Evolutionary conservation across 2,888 invertebrate genomes (phyloP), one percentile per base, ranked within the genome.

Genomic region (Coleophora deauratella): DNA sequence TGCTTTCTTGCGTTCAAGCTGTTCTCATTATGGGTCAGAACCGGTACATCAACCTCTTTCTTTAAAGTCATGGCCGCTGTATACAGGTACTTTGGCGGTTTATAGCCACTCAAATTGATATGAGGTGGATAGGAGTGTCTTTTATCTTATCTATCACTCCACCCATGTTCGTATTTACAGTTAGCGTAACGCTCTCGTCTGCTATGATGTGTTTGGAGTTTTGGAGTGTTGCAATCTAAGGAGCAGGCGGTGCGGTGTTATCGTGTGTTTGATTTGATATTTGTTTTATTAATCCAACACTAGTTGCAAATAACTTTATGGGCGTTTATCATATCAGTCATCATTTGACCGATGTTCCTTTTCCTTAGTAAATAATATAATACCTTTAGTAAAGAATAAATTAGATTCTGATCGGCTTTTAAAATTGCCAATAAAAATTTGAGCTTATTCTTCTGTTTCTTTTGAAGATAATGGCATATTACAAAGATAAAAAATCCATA

Each of bases 81-180:
- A 47, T 45, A 41, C 48, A 51, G 46, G 46, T 42, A 52, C 51
- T 53, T 55, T 51, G 45, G 37, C 41, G 43, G 44, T 57, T 56
- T 59, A 62, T 54, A 52, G 48, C 44, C 51, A 54, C 57, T 56
- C 53, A 57, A 60, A 66, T 58, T 56, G 59, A 63, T 61, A 57
- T 50, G 55, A 61, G n/a, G n/a, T n/a, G n/a, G n/a, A n/a, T n/a
- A n/a, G n/a, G n/a, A n/a, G n/a, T n/a, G n/a, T n/a, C n/a, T n/a
- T n/a, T n/a, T n/a, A 59, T 58, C 53, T 60, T 59, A 56, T 60
- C 56, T 63, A 66, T 57, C 59, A 59, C 52, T 31, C 12, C 45
- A 50, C 51, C 44, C 43, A 41, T 53, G 50, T 47, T 45, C 51
- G 43, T 55, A 53, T 12, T 49, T 21, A 46, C 44, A 40, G 47